Conservation (phyloP, 2,888 invertebrate species). For the Choristoneura rosaceana region DNA sequence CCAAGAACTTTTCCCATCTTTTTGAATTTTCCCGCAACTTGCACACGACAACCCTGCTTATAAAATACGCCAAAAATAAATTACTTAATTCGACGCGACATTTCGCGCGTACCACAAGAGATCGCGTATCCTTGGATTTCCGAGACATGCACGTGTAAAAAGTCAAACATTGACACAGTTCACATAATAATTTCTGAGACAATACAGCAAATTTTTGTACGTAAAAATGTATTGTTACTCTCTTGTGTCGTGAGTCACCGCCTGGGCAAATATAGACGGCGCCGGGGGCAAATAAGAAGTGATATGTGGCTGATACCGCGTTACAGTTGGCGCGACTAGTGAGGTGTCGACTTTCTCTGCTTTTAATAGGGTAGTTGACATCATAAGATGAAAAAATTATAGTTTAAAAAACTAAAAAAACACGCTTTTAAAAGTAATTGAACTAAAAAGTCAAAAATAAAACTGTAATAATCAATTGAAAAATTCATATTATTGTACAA, state of each 20-base stretch:
- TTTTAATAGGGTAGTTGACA: neutral
- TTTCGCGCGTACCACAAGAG: neutral
- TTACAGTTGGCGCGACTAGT: slow-evolving; percentile 3
- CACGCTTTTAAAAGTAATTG: too few species aligned
- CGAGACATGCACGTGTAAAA: neutral
- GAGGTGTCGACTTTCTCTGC: slow-evolving; percentile 3
- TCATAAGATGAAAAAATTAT: neutral
- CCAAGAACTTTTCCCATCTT: too few species aligned
- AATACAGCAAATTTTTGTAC: slow-evolving; percentile 22
- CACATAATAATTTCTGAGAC: slow-evolving; percentile 13
- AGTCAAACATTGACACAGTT: slow-evolving; percentile 24
- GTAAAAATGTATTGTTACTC: slow-evolving; percentile 32
- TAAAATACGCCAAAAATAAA: neutral
- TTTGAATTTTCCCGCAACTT: too few species aligned
- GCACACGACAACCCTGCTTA: neutral
- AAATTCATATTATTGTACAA: too few species aligned
- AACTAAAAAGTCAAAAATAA: too few species aligned
- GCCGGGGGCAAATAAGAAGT: slow-evolving; percentile 24
- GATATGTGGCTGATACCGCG: slow-evolving; percentile 11
- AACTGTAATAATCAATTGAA: too few species aligned
- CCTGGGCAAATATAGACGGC: slow-evolving; percentile 27
- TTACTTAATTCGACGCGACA: neutral
- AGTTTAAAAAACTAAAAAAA: too few species aligned
- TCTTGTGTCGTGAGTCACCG: slow-evolving; percentile 3
- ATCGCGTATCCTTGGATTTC: neutral